A percentile compares a stretch with the other conserved stretches of the same genome.
These are phyloP conservation scores for Caretta caretta DNA, from an alignment of 2,113 vertebrate genomes.

Conservation along the genomic window DNA sequence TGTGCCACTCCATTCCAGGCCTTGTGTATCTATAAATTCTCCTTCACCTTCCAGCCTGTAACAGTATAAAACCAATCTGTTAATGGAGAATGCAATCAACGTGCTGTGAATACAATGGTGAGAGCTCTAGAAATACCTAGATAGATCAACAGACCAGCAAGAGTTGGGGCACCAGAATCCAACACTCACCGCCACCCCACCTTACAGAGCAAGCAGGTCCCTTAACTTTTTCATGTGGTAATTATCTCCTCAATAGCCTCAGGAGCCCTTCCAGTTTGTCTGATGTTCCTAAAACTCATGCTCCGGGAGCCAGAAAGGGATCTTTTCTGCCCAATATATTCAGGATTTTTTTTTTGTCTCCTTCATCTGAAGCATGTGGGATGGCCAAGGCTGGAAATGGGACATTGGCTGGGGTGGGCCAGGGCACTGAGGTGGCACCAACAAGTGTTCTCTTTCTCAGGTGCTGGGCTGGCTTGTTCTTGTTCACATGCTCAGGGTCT, in stretches of 20 bases:
- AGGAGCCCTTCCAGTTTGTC: not conserved
- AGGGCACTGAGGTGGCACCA: not conserved
- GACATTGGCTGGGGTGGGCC: not conserved
- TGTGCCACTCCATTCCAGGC: slow-evolving; percentile 82
- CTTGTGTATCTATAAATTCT: slow-evolving; percentile 79
- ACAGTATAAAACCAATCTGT: slow-evolving; percentile 4
- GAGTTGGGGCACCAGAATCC: not conserved
- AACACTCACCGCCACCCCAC: not conserved
- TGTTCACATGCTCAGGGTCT: not conserved
- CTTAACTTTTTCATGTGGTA: not conserved
- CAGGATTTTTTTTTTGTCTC: not conserved
- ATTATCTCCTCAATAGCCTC: not conserved
- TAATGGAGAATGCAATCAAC: not conserved
- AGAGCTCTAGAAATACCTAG: not conserved
- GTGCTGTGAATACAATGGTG: not conserved
- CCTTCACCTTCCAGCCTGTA: slow-evolving; percentile 85
- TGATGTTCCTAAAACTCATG: not conserved
- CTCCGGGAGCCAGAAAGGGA: not conserved
- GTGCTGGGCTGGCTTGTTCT: not conserved
- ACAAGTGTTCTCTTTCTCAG: not conserved
- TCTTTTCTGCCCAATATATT: not conserved
- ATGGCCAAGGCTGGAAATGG: not conserved
- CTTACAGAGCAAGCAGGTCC: not conserved
- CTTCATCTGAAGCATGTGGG: not conserved
- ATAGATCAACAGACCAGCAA: not conserved